Evolutionary conservation across 2,797 vertebrate species (phyloP), one percentile per base, ranked within the genome.

Genomic region (Triplophysa bombifrons): DNA sequence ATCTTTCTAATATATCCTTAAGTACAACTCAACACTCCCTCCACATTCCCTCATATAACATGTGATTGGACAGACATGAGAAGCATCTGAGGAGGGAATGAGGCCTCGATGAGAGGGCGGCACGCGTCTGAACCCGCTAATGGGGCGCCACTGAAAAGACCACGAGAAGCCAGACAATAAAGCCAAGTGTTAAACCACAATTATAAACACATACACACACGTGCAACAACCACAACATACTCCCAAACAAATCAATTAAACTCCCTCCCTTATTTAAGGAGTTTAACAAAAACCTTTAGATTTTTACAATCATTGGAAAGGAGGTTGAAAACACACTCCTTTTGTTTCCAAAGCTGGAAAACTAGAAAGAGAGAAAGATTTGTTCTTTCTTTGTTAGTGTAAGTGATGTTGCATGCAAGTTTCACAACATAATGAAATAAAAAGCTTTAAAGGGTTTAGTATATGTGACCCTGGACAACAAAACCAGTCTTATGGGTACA

Each of bases 141-240:
- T 74, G 51, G 72, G 66, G 79, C 53, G 12, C 65, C 20, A 38
- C 50, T 72, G 53, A 72, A 82, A 63, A 68, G 27, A 73, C 7
- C 5, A 12, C 53, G 61, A 79, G 80, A 78, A 74, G 55, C 78
- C 80, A 72, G 51, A 46, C 41, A 63, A 14, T 3, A 58, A 38
- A 65, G 64, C 84, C 72, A 76, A 73, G 70, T 77, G 63, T 56
- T 78, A 64, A 83, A 76, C 74, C 67, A 72, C 65, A 53, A 14
- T 79, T 27, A 74, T 60, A 72, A 67, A 75, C 67, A 65, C 46
- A 63, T 4, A 72, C 67, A 71, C 17, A 71, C 53, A 72, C 20
- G 67, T 20, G 16, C 48, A 75, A 61, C 48, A 53, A 65, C 19
- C 17, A 83, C 25, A 48, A 51, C 9, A 11, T 41, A 74, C 53